A percentile compares a stretch with the other conserved stretches of the same genome.
phyloP scores from a whole-genome alignment of 2,888 invertebrate species.

The Caenorhabditis panamensis region DNA sequence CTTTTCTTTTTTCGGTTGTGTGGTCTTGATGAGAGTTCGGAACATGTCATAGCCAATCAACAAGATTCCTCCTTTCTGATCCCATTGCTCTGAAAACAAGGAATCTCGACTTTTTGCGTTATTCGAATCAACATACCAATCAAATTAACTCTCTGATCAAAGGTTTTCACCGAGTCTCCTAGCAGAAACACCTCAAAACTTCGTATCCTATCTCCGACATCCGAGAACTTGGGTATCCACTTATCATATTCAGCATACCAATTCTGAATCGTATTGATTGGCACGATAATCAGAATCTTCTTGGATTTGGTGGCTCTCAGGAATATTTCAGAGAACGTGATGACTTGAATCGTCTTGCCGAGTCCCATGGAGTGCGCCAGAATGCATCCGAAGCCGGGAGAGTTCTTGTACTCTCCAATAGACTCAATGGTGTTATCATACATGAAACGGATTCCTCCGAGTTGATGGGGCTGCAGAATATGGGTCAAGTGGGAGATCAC shows the following conservation, averaged over 20 bases:
- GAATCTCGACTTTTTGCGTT: neutral
- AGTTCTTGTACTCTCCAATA: constrained; percentile 89
- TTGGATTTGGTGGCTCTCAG: constrained; percentile 91
- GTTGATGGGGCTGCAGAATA: constrained; percentile 77
- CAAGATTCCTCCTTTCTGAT: constrained; percentile 91
- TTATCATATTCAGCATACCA: constrained; percentile 95
- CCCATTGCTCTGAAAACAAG: constrained; percentile 86
- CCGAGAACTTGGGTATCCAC: constrained; percentile 88
- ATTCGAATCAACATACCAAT: constrained; percentile 84
- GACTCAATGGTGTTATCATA: constrained; percentile 97
- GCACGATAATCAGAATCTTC: constrained; percentile 95
- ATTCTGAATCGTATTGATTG: constrained; percentile 97
- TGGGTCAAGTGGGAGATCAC: constrained; percentile 74
- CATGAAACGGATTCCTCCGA: constrained; percentile 79
- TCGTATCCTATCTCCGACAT: constrained; percentile 82
- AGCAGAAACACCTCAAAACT: constrained; percentile 92
- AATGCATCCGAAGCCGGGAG: constrained; percentile 95
- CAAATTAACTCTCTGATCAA: constrained; percentile 88
- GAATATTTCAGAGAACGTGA: constrained; percentile 96
- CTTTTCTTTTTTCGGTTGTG: constrained; percentile 62
- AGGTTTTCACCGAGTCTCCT: constrained; percentile 94
- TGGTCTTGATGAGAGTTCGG: constrained; percentile 87
- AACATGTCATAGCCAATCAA: constrained; percentile 98
- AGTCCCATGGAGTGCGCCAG: constrained; percentile 96
- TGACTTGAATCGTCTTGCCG: constrained; percentile 95